Evolutionary conservation across 1,140 invertebrate species (phyloP), one percentile per base, ranked within the genome.

Genomic region (Drosophila melanica): DNA sequence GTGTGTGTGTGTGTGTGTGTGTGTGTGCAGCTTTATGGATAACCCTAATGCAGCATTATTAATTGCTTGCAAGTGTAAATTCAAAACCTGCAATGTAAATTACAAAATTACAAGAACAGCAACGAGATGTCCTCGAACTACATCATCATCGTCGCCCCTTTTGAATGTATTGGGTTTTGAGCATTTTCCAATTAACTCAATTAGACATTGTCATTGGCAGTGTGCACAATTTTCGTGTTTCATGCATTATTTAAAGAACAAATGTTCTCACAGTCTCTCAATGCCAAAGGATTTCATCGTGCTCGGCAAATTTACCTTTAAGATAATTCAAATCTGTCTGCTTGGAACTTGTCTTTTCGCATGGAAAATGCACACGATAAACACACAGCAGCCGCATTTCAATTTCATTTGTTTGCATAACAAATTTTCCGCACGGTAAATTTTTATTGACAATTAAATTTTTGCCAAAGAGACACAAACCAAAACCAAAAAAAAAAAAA

Each of bases 371-470:
- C 63, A 44, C 78, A 65, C 41, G 68, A 75, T 48, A 53, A 55
- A 23, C 30, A 35, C 35, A 59, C 16, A 47, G 42, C 47, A 65
- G 47, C 41, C 48, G 51, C 68, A 68, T 86, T 80, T 75, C 78
- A 87, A 87, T 90, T 90, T 81, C 81, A 78, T 76, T 80, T 91
- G 90, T 91, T 91, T 90, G 90, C 78, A 81, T 76, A 91, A 91
- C 85, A 91, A 90, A 91, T 91, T 91, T 91, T 90, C 90, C 90
- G 90, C 90, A 74, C 82, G 72, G 90, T 89, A 79, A 80, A 91
- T 86, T 91, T 91, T 91, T 91, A 91, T 91, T 91, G 90, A 86
- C 90, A 89, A 90, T 90, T 90, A 90, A 90, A 85, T 90, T 76
- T 75, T 75, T 75, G 66, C 53, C 62, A 42, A 77, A 77, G 65